Evolutionary conservation across 2,888 invertebrate genomes (phyloP).

Genomic region (Andrena camellia): DNA sequence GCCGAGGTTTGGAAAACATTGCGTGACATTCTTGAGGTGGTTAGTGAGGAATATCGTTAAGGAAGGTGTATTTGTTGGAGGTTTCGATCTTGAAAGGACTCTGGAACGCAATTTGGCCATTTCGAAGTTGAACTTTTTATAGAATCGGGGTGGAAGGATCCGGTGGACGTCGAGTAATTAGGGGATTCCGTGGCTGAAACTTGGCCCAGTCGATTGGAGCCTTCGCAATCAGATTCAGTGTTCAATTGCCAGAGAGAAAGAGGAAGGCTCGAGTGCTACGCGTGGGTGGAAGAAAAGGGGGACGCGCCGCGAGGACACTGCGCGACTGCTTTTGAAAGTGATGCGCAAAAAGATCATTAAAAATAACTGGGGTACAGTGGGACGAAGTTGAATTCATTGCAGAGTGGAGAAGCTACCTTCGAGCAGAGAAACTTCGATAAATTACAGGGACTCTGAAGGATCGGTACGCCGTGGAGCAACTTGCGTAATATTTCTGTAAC

Average conservation of each 20-base stretch:
- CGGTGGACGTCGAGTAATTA: background rate
- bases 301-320: background rate
- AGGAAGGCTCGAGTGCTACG: background rate
- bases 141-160: no score
- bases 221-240: background rate
- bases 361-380: background rate
- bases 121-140: no score
- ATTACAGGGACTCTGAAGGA: background rate
- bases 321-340: conserved; percentile 1
- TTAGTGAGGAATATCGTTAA: no score
- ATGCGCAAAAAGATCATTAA: background rate
- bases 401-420: background rate
- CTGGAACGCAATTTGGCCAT: no score
- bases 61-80: no score
- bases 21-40: no score
- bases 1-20: no score
- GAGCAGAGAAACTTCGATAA: background rate
- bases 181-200: conserved; percentile 5
- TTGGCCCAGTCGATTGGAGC: background rate
- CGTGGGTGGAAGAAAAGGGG: background rate
- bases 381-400: background rate
- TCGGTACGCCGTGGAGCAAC: background rate
- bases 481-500: background rate
- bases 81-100: no score
- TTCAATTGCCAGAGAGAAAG: background rate